Evolutionary conservation across 64 coral and sea anemone species (phyloP).

Genomic region (Platygyra sinensis): DNA sequence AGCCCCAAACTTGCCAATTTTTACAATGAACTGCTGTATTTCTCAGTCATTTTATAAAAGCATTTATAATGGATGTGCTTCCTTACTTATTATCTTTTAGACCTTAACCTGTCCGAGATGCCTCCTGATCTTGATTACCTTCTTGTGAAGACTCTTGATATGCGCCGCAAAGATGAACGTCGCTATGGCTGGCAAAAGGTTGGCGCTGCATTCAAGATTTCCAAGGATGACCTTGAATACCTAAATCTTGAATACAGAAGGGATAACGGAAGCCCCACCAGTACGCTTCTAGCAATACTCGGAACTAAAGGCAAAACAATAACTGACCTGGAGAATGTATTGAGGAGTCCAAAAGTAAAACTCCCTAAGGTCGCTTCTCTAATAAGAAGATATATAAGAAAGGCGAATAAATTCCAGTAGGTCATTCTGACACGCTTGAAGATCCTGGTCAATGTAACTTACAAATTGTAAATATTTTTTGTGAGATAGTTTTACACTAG

Average conservation of each 20-base stretch:
- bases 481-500: too few relatives aligned
- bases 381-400: not conserved
- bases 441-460: too few relatives aligned
- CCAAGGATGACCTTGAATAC: not conserved
- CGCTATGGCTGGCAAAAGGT: slow-evolving; percentile 30
- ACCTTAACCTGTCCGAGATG: not conserved
- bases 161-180: not conserved
- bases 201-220: not conserved
- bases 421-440: too few relatives aligned
- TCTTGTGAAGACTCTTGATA: slow-evolving; percentile 9
- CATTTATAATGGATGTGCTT: not conserved
- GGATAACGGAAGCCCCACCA: slow-evolving; percentile 20
- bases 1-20: too few relatives aligned
- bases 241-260: slow-evolving; percentile 34
- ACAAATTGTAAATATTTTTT: too few relatives aligned
- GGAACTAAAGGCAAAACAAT: not conserved
- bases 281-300: not conserved
- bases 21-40: too few relatives aligned
- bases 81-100: not conserved
- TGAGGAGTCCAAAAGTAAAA: not conserved
- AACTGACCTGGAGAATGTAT: not conserved
- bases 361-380: too few relatives aligned
- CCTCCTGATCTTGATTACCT: slow-evolving; percentile 11
- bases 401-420: not conserved
- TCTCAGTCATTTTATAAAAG: too few relatives aligned